phyloP scores from a whole-genome alignment of 1,140 invertebrate species.

The Drosophila asahinai region DNA sequence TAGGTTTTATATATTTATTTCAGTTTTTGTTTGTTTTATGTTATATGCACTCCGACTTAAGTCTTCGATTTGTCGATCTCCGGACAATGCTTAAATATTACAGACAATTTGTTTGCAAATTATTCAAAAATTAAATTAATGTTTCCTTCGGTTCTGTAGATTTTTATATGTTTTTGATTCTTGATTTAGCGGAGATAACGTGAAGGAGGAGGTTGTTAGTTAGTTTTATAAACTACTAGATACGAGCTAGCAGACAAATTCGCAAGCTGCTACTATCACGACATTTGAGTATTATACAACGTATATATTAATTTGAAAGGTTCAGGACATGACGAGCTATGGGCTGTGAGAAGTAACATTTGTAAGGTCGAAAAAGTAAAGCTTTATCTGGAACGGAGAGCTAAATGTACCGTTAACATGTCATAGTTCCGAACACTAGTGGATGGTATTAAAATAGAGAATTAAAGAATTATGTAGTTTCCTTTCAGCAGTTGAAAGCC shows the following conservation, averaged over 20 bases:
- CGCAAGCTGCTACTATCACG: conserved; percentile 77
- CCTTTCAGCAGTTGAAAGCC: conserved; percentile 2
- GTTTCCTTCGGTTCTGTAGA: conserved; percentile 15
- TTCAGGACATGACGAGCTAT: conserved; percentile 45
- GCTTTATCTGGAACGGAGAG: conserved; percentile 3
- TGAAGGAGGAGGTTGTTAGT: conserved; percentile 20
- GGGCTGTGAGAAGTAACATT: neutral
- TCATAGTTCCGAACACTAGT: neutral
- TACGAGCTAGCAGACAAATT: conserved; percentile 71
- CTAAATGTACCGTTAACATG: neutral
- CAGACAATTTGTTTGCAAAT: conserved; percentile 51
- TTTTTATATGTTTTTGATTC: neutral
- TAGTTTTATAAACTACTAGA: conserved; percentile 54
- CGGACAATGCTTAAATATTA: conserved; percentile 69
- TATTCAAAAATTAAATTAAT: conserved; percentile 55
- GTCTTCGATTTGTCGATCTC: conserved; percentile 43
- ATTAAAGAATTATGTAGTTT: neutral
- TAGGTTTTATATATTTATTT: conserved; percentile 46
- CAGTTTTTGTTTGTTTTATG: conserved; percentile 49
- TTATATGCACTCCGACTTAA: conserved; percentile 63
- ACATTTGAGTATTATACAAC: conserved; percentile 81
- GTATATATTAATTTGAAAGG: conserved; percentile 46
- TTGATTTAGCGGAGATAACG: conserved; percentile 23
- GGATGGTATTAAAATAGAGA: neutral
- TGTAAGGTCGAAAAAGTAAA: neutral